Conservation (phyloP, 1,140 invertebrate species). For the Drosophila asahinai region DNA sequence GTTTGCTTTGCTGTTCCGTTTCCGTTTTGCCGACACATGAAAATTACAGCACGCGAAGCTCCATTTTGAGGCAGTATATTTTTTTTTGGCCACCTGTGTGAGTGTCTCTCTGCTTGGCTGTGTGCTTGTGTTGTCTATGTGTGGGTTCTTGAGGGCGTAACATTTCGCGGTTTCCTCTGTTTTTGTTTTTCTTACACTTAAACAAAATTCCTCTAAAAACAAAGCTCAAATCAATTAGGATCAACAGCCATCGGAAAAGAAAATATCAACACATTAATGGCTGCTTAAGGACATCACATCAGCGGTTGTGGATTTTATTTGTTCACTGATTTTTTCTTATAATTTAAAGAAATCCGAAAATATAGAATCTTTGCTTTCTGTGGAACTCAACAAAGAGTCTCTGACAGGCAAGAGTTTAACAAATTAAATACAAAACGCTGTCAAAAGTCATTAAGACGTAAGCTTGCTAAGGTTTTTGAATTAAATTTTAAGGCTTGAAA, state of each 20-base stretch:
- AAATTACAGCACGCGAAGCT: constrained; percentile 50
- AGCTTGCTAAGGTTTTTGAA: too few relatives aligned
- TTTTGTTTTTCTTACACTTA: constrained; percentile 11
- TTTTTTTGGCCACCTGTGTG: constrained; percentile 47
- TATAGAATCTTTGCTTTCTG: not conserved
- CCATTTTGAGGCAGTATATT: constrained; percentile 51
- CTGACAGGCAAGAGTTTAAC: not conserved
- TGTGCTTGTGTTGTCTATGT: constrained; percentile 2
- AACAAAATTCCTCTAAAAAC: not conserved
- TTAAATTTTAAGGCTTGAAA: not conserved
- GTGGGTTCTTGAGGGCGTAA: constrained; percentile 26
- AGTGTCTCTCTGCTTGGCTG: constrained; percentile 9
- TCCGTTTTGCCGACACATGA: constrained; percentile 56
- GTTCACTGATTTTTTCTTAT: too few relatives aligned
- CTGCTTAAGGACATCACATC: not conserved
- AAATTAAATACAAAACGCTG: not conserved
- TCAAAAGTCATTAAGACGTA: not conserved
- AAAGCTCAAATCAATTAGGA: constrained; percentile 4
- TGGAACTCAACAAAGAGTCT: not conserved
- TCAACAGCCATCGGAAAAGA: not conserved
- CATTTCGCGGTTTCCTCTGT: constrained; percentile 25
- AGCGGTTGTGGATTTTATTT: too few relatives aligned
- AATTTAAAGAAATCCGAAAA: not conserved
- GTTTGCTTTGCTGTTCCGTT: constrained; percentile 45
- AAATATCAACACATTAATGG: not conserved